Evolutionary conservation across 2,888 invertebrate genomes (phyloP).

Genomic region (Aleiodes leptofemur): DNA sequence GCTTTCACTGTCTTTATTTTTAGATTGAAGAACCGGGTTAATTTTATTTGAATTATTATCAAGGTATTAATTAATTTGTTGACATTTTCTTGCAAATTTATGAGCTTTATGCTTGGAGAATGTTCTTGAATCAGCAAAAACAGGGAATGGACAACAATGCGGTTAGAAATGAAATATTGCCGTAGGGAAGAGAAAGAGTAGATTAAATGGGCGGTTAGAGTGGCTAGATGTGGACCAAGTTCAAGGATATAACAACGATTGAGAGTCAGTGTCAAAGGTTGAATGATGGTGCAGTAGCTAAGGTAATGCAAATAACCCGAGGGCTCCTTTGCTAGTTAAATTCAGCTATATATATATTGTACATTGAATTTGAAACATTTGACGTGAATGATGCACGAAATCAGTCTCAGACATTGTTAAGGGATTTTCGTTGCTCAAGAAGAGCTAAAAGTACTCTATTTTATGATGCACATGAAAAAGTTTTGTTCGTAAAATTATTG

Average conservation of each 20-base stretch:
- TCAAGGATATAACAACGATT: slow-evolving; percentile 13
- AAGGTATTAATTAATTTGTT: neutral
- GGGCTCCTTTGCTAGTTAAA: neutral
- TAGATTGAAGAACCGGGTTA: no score
- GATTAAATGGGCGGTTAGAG: slow-evolving; percentile 7
- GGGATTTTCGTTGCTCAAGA: no score
- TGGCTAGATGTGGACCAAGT: slow-evolving; percentile 15
- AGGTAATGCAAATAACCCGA: neutral
- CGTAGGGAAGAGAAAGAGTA: neutral
- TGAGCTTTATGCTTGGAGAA: neutral
- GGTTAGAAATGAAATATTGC: neutral
- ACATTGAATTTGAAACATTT: neutral
- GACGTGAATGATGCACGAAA: slow-evolving; percentile 16
- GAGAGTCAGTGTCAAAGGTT: slow-evolving; percentile 31
- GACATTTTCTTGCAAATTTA: neutral
- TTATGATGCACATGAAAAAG: no score
- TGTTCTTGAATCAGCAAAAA: neutral
- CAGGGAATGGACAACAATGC: slow-evolving; percentile 4
- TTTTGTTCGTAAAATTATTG: no score
- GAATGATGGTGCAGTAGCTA: slow-evolving; percentile 4
- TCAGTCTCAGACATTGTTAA: neutral
- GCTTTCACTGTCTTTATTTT: no score
- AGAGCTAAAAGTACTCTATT: no score
- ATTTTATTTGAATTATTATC: no score
- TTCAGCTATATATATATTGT: neutral